Evolutionary conservation across 2,797 vertebrate genomes (phyloP).

Genomic region (Cuniculus paca): DNA sequence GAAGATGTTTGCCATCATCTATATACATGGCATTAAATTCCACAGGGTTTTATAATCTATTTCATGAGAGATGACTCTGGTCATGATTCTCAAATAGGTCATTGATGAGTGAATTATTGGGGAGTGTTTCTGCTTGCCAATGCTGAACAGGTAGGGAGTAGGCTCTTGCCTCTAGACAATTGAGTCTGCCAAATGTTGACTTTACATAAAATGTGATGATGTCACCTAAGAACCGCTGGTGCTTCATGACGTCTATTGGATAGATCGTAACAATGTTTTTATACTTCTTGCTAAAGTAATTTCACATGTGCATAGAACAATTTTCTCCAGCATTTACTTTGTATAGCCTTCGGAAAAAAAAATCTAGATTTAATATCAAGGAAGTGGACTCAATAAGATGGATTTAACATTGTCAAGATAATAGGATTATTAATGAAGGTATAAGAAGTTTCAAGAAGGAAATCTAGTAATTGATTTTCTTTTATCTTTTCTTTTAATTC

Average conservation of each 20-base stretch:
- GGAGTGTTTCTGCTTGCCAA: neutral
- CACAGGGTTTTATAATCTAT: neutral
- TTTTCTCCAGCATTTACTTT: neutral
- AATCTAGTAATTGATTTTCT: neutral
- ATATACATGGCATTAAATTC: accelerated
- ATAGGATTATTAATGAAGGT: neutral
- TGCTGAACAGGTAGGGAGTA: neutral
- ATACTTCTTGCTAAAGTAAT: neutral
- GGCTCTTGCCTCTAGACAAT: neutral
- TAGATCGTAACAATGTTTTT: neutral
- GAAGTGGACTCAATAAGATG: neutral
- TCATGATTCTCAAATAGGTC: neutral
- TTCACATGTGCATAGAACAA: neutral
- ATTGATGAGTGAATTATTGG: neutral
- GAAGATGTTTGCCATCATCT: neutral
- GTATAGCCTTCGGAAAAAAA: neutral
- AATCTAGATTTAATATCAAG: neutral
- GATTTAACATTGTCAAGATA: neutral
- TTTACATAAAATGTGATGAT: neutral
- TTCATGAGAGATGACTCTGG: neutral
- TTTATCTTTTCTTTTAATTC: neutral
- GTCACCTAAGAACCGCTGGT: neutral
- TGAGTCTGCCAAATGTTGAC: neutral
- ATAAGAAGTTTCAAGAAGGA: neutral
- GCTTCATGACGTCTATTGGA: neutral